Evolutionary conservation across 2,888 invertebrate species (phyloP), one percentile per base, ranked within the genome.

Genomic region (Ceratothoa steindachneri): DNA sequence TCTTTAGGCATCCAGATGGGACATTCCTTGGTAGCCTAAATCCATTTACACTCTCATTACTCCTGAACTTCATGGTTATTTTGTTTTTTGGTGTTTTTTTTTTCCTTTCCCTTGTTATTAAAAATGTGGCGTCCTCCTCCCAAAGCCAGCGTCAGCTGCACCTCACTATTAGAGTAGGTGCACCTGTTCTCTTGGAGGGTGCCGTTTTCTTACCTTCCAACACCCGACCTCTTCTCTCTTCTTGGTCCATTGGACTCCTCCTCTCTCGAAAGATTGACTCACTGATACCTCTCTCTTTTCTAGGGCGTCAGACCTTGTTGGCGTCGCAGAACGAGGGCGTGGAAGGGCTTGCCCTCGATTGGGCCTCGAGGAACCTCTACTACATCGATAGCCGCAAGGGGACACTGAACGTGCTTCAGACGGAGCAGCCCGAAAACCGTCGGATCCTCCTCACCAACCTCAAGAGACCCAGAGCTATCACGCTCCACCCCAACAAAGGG

Each of bases 321-420:
- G 95, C 97, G 0, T 95, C 95, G 0, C 96, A 97, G 83, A 97
- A 97, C 83, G 97, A 97, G 85, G 97, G 97, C 0, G 96, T 97
- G 0, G 97, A 97, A 86, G 96, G 97, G 0, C 86, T 97, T 73
- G 95, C 96, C 0, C 92, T 96, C 0, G 96, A 97, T 84, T 97
- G 97, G 97, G 93, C 92, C 0, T 91, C 95, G 0, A 95, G 95
- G 84, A 96, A 96, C 84, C 86, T 97, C 4, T 97, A 96, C 85
- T 97, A 95, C 84, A 96, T 97, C 71, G 96, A 97, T 83, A 93
- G 95, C 12, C 88, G 96, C 73, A 92, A 95, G 84, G 97, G 97
- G 79, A 95, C 96, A 0, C 86, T 98, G 0, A 97, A 97, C 82
- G 97, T 97, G 0, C 85, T 97, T 2, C 93, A 93, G 30, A 93